These are phyloP conservation scores for Baccha elongata DNA, from an alignment of 2,888 invertebrate genomes.

Conservation along the genomic window DNA sequence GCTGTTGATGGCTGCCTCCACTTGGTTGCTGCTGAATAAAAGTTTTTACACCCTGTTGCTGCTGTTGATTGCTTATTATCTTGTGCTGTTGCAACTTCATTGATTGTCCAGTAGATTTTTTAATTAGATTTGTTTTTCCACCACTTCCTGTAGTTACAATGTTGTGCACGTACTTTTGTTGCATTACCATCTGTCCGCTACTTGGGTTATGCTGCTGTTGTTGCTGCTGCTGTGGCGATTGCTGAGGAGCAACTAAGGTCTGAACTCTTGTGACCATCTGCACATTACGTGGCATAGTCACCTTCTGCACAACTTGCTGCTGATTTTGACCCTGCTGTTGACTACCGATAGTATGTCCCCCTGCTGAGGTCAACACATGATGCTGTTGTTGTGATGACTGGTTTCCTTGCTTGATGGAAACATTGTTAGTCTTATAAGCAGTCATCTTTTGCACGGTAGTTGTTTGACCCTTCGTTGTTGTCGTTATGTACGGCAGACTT, in stretches of 20 bases:
- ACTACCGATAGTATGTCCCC: conserved; percentile 62
- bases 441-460: conserved; percentile 64
- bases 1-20: conserved; percentile 72
- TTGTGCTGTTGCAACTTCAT: conserved; percentile 76
- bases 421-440: conserved; percentile 59
- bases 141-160: conserved; percentile 49
- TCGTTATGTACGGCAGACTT: conserved; percentile 79
- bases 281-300: conserved; percentile 78
- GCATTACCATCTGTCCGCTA: conserved; percentile 75
- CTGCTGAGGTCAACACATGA: conserved; percentile 55
- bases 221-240: conserved; percentile 73
- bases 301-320: conserved; percentile 76
- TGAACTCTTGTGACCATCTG: conserved; percentile 80
- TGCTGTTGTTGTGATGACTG: conserved; percentile 73
- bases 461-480: conserved; percentile 74
- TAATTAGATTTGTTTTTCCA: conserved; percentile 77
- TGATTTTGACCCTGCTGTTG: conserved; percentile 74
- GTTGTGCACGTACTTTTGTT: conserved; percentile 77
- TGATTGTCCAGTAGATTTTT: conserved; percentile 75
- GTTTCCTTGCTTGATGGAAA: conserved; percentile 66
- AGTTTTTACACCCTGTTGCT: conserved; percentile 75
- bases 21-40: conserved; percentile 76
- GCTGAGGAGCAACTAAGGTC: conserved; percentile 77
- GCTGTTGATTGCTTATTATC: conserved; percentile 75
- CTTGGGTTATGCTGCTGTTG: conserved; percentile 76